Evolutionary conservation across 2,797 vertebrate species (phyloP).

Genomic region (Clarias laeviceps): DNA sequence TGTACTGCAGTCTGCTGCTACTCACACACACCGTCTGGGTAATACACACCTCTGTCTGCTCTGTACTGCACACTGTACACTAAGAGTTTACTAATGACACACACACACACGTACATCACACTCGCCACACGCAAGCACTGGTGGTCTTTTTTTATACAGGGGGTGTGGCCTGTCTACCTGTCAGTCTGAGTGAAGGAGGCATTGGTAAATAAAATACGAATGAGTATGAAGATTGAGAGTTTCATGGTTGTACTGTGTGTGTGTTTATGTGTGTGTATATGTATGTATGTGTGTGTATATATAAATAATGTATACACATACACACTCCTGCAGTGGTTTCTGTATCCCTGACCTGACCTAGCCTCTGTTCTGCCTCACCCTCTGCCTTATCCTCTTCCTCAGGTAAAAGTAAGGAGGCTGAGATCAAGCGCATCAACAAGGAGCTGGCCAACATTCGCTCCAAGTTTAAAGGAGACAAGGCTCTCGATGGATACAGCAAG

Average conservation of each 20-base stretch:
- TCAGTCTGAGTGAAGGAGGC: not conserved
- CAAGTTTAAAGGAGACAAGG: slow-evolving; percentile 89
- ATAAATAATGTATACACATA: too few relatives aligned
- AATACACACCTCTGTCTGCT: not conserved
- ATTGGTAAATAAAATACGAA: not conserved
- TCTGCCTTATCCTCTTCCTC: slow-evolving; percentile 2
- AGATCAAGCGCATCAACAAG: slow-evolving; percentile 93
- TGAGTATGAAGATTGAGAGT: too few relatives aligned
- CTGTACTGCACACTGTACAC: not conserved
- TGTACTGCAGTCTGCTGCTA: too few relatives aligned
- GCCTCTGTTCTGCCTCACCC: not conserved
- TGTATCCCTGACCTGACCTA: not conserved
- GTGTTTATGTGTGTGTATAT: too few relatives aligned
- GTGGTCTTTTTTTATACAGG: not conserved
- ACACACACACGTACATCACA: not conserved
- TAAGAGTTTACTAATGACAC: not conserved
- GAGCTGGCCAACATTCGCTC: slow-evolving; percentile 92
- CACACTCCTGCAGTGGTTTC: too few relatives aligned
- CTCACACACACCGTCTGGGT: not conserved
- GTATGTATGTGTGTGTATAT: too few relatives aligned
- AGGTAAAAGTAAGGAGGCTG: slow-evolving; percentile 95
- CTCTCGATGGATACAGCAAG: slow-evolving; percentile 85
- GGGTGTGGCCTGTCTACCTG: not conserved
- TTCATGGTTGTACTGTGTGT: too few relatives aligned
- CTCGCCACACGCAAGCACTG: not conserved